Evolutionary conservation across 2,888 invertebrate genomes (phyloP).

Genomic region (Drosophila melanosoma): DNA sequence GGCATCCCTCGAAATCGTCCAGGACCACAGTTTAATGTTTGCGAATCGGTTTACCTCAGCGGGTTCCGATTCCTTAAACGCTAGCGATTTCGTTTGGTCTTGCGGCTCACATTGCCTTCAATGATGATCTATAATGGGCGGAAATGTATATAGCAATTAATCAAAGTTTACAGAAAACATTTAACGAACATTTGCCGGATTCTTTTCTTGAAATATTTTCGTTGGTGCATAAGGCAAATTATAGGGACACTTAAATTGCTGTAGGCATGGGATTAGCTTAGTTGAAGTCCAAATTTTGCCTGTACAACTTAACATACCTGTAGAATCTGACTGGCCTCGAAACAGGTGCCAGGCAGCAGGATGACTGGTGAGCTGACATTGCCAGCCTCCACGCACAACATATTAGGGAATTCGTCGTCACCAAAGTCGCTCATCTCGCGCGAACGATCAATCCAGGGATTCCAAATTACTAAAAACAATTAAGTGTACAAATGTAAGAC

Average conservation of each 20-base stretch:
- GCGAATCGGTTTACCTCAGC: slow-evolving; percentile 82
- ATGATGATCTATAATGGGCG: slow-evolving; percentile 81
- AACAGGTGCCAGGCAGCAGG: slow-evolving; percentile 95
- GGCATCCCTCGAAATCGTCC: slow-evolving; percentile 16
- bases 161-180: background rate
- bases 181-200: background rate
- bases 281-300: background rate
- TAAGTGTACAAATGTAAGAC: background rate
- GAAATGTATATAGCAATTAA: background rate
- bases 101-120: slow-evolving; percentile 85
- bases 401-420: slow-evolving; percentile 98
- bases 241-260: slow-evolving; percentile 67
- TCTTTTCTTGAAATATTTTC: background rate
- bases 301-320: slow-evolving; percentile 87
- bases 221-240: slow-evolving; percentile 2
- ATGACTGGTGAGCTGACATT: slow-evolving; percentile 95
- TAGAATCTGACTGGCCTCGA: slow-evolving; percentile 95
- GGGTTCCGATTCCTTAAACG: slow-evolving; percentile 83
- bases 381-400: slow-evolving; percentile 98
- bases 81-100: slow-evolving; percentile 85
- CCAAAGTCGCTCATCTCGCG: slow-evolving; percentile 97
- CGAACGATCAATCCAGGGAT: slow-evolving; percentile 97
- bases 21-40: slow-evolving; percentile 39
- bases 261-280: slow-evolving; percentile 23
- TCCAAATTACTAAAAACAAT: slow-evolving; percentile 93